Evolutionary conservation across 2,797 vertebrate genomes (phyloP).

Genomic region (Yasuhikotakia modesta): DNA sequence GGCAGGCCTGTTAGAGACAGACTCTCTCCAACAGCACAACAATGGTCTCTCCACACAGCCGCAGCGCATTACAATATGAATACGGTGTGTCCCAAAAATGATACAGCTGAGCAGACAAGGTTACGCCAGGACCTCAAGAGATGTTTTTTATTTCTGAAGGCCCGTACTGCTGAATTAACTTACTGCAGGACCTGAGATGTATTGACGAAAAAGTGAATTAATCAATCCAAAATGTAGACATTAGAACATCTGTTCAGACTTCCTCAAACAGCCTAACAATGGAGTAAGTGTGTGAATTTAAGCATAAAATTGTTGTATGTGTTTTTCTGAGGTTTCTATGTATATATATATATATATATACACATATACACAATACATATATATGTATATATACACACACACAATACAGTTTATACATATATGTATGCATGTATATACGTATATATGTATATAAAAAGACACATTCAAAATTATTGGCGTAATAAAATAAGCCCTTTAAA

Average conservation of each 20-base stretch:
- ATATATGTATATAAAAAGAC: too few species aligned
- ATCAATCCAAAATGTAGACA: background rate
- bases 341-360: too few species aligned
- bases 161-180: constrained; percentile 42
- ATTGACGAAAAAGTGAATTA: constrained; percentile 16
- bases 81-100: constrained; percentile 44
- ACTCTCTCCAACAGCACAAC: constrained; percentile 50
- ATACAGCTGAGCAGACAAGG: constrained; percentile 32
- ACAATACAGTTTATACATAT: too few species aligned
- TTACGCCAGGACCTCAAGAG: constrained; percentile 21
- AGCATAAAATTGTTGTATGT: too few species aligned
- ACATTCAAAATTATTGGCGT: background rate
- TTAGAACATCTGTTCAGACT: constrained; percentile 34
- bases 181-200: constrained; percentile 13
- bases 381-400: too few species aligned
- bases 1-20: constrained; percentile 55
- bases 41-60: constrained; percentile 56
- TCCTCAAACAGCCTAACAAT: too few species aligned
- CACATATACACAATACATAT: too few species aligned
- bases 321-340: too few species aligned
- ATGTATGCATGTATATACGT: too few species aligned
- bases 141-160: constrained; percentile 14
- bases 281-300: too few species aligned
- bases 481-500: background rate
- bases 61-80: constrained; percentile 53